Evolutionary conservation across 2,113 vertebrate species (phyloP), one percentile per base, ranked within the genome.

Genomic region (Sigmodon hispidus): DNA sequence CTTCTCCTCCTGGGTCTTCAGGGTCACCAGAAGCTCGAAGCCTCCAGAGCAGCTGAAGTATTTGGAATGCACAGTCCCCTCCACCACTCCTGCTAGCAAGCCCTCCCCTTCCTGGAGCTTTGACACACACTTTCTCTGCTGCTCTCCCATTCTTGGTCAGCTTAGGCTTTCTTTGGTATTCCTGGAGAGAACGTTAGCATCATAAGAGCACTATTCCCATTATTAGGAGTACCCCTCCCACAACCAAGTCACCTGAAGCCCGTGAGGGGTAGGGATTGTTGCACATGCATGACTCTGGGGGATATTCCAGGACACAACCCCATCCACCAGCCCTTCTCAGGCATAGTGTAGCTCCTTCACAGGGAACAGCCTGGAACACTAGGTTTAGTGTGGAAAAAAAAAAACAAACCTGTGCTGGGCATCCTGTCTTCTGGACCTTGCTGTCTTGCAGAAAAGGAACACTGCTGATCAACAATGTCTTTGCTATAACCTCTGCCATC

Each of bases 391-490:
- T 0, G 12, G 4, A 5, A 73, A 31, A n/a, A n/a, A n/a, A n/a
- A n/a, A n/a, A n/a, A n/a, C n/a, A n/a, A 24, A n/a, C 92, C 5
- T 9, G 72, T 4, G 24, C 8, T 3, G 12, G 3, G 29, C 0
- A 4, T 9, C 67, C 45, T 36, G 10, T 48, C 61, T 29, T 36
- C 88, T 31, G 87, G 57, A 1, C 40, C 40, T 59, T 21, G 8
- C 86, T 63, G 31, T 22, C 92, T 93, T 43, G 36, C 97, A 99
- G 99, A 93, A 99, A 99, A 95, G 99, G 99, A 36, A 99, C 99
- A 17, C 98, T 99, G 79, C 98, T 99, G 97, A 98, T 99, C 96
- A 99, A 99, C 98, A 99, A 99, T 92, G 85, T 99, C 97, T 99
- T 99, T 63, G 99, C 99, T 94, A 98, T 99, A 3, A 26, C 97